Percentiles rank a stretch among this genome's conserved stretches.
Evolutionary conservation across 1,140 invertebrate genomes (phyloP).

Genomic region (Palaemon carinicauda): DNA sequence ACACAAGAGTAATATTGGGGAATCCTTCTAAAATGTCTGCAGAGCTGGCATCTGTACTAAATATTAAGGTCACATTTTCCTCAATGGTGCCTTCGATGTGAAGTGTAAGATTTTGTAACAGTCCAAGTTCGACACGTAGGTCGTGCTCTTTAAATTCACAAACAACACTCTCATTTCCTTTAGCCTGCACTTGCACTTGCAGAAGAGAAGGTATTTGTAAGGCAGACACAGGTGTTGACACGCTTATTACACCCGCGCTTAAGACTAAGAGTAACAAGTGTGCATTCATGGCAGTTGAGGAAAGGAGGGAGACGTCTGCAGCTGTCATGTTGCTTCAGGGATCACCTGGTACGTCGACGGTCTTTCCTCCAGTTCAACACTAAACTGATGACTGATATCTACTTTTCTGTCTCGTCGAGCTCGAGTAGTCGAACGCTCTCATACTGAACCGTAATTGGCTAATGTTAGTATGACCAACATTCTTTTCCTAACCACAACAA

Average conservation of each 20-base stretch:
- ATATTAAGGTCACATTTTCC: slow-evolving; percentile 4
- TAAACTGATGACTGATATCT: not conserved
- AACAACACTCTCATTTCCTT: not conserved
- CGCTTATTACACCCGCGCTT: not conserved
- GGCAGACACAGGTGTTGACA: not conserved
- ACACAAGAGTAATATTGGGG: not conserved
- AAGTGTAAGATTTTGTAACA: not conserved
- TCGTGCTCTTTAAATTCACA: slow-evolving; percentile 18
- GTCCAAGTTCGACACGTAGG: not conserved
- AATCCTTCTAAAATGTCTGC: not conserved
- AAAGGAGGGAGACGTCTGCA: not conserved
- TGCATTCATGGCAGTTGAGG: not conserved
- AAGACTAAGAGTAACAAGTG: not conserved
- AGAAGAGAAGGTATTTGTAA: not conserved
- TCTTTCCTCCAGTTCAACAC: not conserved
- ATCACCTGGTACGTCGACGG: not conserved
- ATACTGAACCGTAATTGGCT: slow-evolving; percentile 3
- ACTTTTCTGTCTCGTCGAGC: not conserved
- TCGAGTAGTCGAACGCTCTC: not conserved
- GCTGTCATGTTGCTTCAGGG: slow-evolving; percentile 27
- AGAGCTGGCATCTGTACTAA: not conserved
- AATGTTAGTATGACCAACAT: not conserved
- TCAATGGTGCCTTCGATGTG: not conserved
- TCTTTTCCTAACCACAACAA: not conserved
- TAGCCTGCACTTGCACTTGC: not conserved